Evolutionary conservation across 2,113 vertebrate genomes (phyloP), one percentile per base, ranked within the genome.

Genomic region (Engystomops pustulosus): DNA sequence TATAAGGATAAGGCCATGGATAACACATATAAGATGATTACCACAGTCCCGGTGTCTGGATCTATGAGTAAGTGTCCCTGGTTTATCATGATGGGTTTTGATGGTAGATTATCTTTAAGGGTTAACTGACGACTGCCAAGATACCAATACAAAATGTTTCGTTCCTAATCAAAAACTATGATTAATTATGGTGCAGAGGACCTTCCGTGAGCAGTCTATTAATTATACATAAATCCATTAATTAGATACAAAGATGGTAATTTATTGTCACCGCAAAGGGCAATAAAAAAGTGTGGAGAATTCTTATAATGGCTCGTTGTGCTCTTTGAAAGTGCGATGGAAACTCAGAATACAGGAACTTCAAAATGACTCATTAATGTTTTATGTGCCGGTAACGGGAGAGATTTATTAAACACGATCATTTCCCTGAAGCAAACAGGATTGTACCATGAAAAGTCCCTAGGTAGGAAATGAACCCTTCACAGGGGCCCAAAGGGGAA

Each of bases 211-310:
- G 55, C 60, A 23, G 60, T 80, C 79, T 68, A 80, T 80, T 80
- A 80, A 80, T 80, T 80, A 80, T 68, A 80, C 55, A 80, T 80
- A 80, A 67, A 80, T 15, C 62, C 79, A 68, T 67, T 68, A 80
- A 80, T 80, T 80, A 47, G 79, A 80, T 49, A 69, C 79, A 80
- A 80, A 80, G 60, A 51, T 80, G 60, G 44, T 78, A 80, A 80
- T 69, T 47, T 80, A 80, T 80, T 80, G 79, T 68, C 79, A 80
- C 62, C 44, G 30, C 60, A 80, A 27, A 68, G 79, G 60, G 60
- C 45, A 67, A 68, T 65, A 67, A 80, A 34, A 79, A 47, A 23
- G 60, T 68, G 60, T 67, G 49, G 41, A 25, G 34, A 68, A 32
- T 60, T 51, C 79, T 81, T 70, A 55, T 81, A 53, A 81, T 81